Evolutionary conservation across 2,113 vertebrate genomes (phyloP).

Genomic region (Zosterops hypoxanthus): DNA sequence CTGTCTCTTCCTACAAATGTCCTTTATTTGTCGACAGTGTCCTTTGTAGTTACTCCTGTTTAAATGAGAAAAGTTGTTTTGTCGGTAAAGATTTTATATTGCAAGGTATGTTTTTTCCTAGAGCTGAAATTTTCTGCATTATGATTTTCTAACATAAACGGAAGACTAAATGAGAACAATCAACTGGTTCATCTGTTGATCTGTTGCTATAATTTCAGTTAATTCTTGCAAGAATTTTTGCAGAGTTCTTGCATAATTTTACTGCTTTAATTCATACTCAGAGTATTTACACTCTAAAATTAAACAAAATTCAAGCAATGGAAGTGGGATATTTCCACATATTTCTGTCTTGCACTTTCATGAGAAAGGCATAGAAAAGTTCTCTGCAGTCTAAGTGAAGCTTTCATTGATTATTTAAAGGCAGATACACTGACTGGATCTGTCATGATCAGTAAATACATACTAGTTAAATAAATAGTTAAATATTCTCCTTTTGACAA

Average conservation of each 20-base stretch:
- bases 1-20: neutral
- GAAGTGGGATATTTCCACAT: neutral
- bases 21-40: neutral
- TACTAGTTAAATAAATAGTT: neutral
- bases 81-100: neutral
- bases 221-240: neutral
- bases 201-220: neutral
- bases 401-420: neutral
- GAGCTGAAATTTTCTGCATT: neutral
- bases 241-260: neutral
- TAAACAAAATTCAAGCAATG: neutral
- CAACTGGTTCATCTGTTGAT: neutral
- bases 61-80: neutral
- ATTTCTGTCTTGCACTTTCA: neutral
- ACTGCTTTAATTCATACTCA: neutral
- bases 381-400: neutral
- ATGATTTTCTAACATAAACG: neutral
- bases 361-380: neutral
- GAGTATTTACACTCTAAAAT: neutral
- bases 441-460: neutral
- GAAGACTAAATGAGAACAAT: neutral
- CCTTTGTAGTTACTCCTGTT: neutral
- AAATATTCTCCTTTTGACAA: neutral
- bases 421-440: neutral
- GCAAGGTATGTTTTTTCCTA: neutral